Percentiles rank a stretch among this genome's conserved stretches.
Evolutionary conservation across 2,797 vertebrate genomes (phyloP).

Genomic region (Melanotaenia parkinsoni): DNA sequence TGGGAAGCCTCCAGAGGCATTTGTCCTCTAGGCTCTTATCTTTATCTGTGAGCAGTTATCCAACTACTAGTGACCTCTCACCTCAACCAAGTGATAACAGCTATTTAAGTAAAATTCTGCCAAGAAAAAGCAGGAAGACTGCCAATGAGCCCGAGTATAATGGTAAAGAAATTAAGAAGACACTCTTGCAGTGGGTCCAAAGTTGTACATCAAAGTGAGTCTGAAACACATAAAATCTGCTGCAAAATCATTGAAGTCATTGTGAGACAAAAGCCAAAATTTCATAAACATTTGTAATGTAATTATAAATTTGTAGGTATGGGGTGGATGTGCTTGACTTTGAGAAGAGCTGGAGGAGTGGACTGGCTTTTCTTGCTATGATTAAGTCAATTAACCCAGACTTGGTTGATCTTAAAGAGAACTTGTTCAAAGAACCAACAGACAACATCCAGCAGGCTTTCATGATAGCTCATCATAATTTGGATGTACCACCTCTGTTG

Average conservation of each 20-base stretch:
- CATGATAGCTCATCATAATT: conserved; percentile 79
- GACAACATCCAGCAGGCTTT: conserved; percentile 90
- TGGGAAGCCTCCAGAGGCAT: conserved; percentile 52
- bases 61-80: conserved; percentile 83
- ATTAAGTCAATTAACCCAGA: conserved; percentile 89
- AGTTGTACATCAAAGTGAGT: conserved; percentile 88
- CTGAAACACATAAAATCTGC: conserved; percentile 10
- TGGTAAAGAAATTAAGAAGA: conserved; percentile 87
- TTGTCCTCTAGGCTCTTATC: conserved; percentile 85
- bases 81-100: conserved; percentile 80
- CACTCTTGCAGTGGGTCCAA: conserved; percentile 89
- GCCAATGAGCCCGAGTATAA: conserved; percentile 84
- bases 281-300: background rate
- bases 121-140: conserved; percentile 80
- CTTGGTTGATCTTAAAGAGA: conserved; percentile 88
- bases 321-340: conserved; percentile 91
- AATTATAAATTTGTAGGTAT: conserved; percentile 76
- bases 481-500: conserved; percentile 88
- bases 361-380: conserved; percentile 89
- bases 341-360: conserved; percentile 90
- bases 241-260: background rate
- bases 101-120: conserved; percentile 82
- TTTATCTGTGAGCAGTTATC: conserved; percentile 81
- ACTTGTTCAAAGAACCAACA: conserved; percentile 81
- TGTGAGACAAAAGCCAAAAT: background rate